phyloP scores from a whole-genome alignment of 2,888 invertebrate species.

The Altica lythri region DNA sequence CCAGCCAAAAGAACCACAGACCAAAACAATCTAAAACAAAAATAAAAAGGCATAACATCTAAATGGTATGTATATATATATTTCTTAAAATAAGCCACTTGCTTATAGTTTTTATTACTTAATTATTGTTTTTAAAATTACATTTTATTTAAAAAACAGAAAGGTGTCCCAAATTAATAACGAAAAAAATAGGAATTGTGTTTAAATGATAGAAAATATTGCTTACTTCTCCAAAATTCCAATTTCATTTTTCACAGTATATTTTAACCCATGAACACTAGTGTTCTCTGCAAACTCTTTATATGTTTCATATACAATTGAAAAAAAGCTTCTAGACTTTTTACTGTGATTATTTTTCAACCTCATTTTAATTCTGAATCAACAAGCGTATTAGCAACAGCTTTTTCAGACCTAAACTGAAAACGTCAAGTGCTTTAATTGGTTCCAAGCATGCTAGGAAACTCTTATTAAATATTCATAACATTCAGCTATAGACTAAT shows the following conservation, averaged over 20 bases:
- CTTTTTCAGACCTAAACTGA: background rate
- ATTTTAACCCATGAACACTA: slow-evolving; percentile 52
- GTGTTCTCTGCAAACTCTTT: slow-evolving; percentile 51
- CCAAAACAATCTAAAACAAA: slow-evolving; percentile 49
- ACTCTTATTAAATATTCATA: slow-evolving; percentile 27
- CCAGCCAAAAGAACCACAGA: slow-evolving; percentile 42
- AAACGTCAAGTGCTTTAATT: slow-evolving; percentile 9
- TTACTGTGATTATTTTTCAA: slow-evolving; percentile 24
- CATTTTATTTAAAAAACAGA: no score
- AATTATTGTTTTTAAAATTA: no score
- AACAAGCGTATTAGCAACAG: background rate
- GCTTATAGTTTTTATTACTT: background rate
- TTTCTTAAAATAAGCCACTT: background rate
- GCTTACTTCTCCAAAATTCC: slow-evolving; percentile 44
- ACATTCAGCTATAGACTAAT: background rate
- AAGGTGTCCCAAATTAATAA: no score
- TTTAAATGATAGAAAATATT: no score
- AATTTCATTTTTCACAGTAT: slow-evolving; percentile 42
- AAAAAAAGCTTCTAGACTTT: slow-evolving; percentile 26
- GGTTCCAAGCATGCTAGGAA: slow-evolving; percentile 24
- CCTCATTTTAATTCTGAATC: slow-evolving; percentile 21
- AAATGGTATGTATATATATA: background rate
- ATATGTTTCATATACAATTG: slow-evolving; percentile 42
- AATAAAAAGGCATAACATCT: no score
- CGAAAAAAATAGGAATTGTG: no score